These are phyloP conservation scores for Caenorhabditis afra DNA, from an alignment of 2,888 invertebrate genomes.

Conservation along the genomic window DNA sequence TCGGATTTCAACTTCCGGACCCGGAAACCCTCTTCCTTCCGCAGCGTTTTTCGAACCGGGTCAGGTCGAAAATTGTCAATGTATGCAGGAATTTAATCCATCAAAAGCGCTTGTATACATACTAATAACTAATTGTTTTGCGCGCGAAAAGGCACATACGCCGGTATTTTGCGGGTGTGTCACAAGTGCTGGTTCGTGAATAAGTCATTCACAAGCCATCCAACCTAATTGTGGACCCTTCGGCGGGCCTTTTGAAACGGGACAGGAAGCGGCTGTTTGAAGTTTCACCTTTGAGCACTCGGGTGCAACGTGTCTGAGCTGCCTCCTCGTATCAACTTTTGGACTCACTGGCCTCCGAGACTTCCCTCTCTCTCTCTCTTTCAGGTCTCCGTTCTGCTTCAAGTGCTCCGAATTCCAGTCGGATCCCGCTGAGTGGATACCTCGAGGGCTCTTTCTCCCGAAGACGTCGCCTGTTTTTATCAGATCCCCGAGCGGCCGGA, in stretches of 20 bases:
- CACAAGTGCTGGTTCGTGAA: slow-evolving; percentile 33
- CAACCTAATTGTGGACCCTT: slow-evolving; percentile 34
- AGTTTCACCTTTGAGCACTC: slow-evolving; percentile 28
- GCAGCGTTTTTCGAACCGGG: slow-evolving; percentile 25
- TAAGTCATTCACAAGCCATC: slow-evolving; percentile 24
- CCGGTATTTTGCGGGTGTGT: slow-evolving; percentile 34
- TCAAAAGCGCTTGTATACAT: slow-evolving; percentile 3
- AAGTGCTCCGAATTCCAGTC: neutral
- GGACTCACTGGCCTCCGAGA: no score
- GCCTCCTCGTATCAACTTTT: no score
- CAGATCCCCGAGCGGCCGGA: neutral
- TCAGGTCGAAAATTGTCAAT: slow-evolving; percentile 4
- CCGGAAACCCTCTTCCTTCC: slow-evolving; percentile 12
- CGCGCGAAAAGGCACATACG: neutral
- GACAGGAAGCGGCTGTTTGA: neutral
- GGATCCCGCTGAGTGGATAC: no score
- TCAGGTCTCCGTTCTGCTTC: no score
- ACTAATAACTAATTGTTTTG: slow-evolving; percentile 40
- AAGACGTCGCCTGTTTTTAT: neutral
- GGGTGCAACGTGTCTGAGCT: slow-evolving; percentile 4
- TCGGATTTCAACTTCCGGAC: slow-evolving; percentile 19
- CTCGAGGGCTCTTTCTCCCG: no score
- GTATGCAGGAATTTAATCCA: slow-evolving; percentile 25
- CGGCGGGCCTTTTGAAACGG: no score
- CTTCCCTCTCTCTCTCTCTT: no score